Base-by-base conservation (phyloP, 2,888 invertebrate species). In the Sialis lutaria region DNA sequence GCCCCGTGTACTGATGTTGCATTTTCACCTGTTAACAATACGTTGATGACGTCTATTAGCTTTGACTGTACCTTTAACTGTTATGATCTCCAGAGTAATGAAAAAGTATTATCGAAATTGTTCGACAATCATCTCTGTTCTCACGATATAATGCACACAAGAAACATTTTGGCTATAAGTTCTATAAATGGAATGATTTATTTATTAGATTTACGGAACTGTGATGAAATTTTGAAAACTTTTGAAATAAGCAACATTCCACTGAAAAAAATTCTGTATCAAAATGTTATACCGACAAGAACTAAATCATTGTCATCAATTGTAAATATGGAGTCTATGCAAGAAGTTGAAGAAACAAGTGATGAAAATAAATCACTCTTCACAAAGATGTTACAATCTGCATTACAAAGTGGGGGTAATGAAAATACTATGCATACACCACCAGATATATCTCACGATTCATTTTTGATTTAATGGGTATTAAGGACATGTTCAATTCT, bases 1-100 rank as follows among this genome's bases (percentile, higher is more conserved):
- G 72, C 74, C 4, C 71, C 73, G 2, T 70, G 75, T n/a, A 73
- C 72, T 52, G 71, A 72, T 52, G 63, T 75, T 48, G 62, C 67
- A 33, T 75, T 69, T 59, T 74, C 75, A 1, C 67, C 72, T 1
- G 63, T 72, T 7, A 73, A 73, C 53, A 63, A 65, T 50, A 73
- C 74, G 58, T 67, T 75, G 1, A 60, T 76, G 58, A 56, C 74
- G 4, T 72, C 75, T 1, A 63, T 70, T 54, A 75, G 75, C 0
- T 67, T 67, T 53, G 76, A 77, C 57, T 69, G 73, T 55, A 64
- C 69, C 44, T 68, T 74, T 58, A 67, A 70, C 59, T 68, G 74
- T 2, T 74, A 72, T 56, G 76, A 77, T 58, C 60, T 71, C n/a
- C 60, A 68, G 55, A 55, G 67, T 46, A 67, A 68, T 55, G 65